These are phyloP conservation scores for Tethea ocularis DNA, from an alignment of 2,888 invertebrate genomes.

Conservation along the genomic window DNA sequence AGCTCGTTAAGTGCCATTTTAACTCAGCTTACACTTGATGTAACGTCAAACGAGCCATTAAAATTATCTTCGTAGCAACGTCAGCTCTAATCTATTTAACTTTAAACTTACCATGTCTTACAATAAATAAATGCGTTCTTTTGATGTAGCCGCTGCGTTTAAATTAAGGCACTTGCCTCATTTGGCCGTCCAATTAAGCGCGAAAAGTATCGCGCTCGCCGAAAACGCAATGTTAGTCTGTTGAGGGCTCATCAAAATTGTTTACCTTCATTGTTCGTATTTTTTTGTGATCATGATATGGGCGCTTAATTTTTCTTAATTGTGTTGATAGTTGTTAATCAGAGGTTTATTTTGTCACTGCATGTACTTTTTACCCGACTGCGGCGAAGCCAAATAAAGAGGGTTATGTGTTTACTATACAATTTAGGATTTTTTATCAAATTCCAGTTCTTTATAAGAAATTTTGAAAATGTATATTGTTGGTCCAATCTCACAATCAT, in stretches of 20 bases:
- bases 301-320: constrained; percentile 42
- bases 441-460: not conserved
- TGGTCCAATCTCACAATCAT: too few species aligned
- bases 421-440: not conserved
- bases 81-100: constrained; percentile 71
- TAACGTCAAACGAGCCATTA: constrained; percentile 65
- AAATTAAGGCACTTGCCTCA: constrained; percentile 69
- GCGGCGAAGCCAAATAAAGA: too few species aligned
- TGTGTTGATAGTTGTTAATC: constrained; percentile 12
- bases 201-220: constrained; percentile 66
- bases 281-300: constrained; percentile 60
- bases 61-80: constrained; percentile 64
- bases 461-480: too few species aligned
- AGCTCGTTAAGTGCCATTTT: constrained; percentile 43
- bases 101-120: constrained; percentile 38
- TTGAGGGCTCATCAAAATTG: constrained; percentile 70
- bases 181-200: constrained; percentile 76
- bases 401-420: too few species aligned
- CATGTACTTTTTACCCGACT: too few species aligned
- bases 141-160: constrained; percentile 72
- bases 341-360: not conserved
- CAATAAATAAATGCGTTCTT: constrained; percentile 65
- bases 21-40: constrained; percentile 54
- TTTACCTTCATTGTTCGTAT: constrained; percentile 63
- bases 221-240: constrained; percentile 54